Evolutionary conservation across 2,797 vertebrate genomes (phyloP).

Genomic region (Carcharodon carcharias): DNA sequence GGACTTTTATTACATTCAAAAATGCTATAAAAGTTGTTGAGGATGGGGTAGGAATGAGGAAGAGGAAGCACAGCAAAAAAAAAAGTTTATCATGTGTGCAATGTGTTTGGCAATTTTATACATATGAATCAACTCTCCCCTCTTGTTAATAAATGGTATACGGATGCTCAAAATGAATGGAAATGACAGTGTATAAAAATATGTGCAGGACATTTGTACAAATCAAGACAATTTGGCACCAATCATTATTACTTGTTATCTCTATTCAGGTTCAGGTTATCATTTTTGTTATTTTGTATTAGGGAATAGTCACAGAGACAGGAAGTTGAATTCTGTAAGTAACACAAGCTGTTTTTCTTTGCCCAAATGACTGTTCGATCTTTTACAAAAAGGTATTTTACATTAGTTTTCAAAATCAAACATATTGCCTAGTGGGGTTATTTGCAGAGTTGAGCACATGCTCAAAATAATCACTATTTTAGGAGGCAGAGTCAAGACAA

Average conservation of each 20-base stretch:
- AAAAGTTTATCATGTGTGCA: not conserved
- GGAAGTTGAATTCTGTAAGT: not conserved
- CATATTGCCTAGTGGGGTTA: too few species aligned
- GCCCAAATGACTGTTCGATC: not conserved
- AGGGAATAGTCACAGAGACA: not conserved
- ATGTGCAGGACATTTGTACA: not conserved
- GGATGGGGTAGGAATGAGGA: not conserved
- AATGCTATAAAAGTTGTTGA: too few species aligned
- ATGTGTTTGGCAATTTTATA: not conserved
- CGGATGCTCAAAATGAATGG: too few species aligned
- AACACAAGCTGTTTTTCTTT: not conserved
- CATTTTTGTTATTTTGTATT: not conserved
- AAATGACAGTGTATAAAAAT: not conserved
- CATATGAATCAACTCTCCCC: too few species aligned
- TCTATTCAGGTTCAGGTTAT: not conserved
- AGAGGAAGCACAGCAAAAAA: too few species aligned
- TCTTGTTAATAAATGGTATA: too few species aligned
- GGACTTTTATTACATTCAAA: too few species aligned
- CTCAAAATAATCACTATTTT: too few species aligned
- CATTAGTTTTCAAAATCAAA: too few species aligned
- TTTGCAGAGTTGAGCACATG: not conserved
- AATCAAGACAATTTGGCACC: not conserved
- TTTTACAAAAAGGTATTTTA: not conserved
- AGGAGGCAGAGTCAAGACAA: too few species aligned
- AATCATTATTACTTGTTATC: not conserved